phyloP scores from a whole-genome alignment of 2,888 invertebrate species.

The Acronicta alni region DNA sequence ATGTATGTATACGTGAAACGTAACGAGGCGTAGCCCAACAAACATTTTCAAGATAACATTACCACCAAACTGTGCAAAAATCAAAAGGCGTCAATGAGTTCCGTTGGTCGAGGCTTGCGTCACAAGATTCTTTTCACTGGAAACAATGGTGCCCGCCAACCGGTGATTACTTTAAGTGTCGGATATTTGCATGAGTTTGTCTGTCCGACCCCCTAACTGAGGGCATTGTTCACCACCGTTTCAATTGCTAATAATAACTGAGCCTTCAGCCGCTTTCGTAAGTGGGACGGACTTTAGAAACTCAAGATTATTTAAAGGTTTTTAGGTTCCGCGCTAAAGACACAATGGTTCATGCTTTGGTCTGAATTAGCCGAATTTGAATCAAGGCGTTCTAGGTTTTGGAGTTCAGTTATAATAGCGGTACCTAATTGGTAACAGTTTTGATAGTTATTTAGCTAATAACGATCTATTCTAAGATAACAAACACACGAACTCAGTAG shows the following conservation, averaged over 20 bases:
- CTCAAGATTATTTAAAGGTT: slow-evolving; percentile 67
- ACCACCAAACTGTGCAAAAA: slow-evolving; percentile 37
- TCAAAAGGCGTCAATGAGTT: slow-evolving; percentile 39
- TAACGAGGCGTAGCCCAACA: slow-evolving; percentile 14
- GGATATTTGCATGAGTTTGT: slow-evolving; percentile 79
- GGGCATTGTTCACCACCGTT: slow-evolving; percentile 79
- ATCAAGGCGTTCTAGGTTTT: slow-evolving; percentile 24
- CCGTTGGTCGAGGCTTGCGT: slow-evolving; percentile 59
- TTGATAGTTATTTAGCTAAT: no score
- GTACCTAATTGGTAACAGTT: slow-evolving; percentile 4
- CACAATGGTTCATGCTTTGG: slow-evolving; percentile 58
- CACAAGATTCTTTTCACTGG: slow-evolving; percentile 70
- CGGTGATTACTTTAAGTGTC: slow-evolving; percentile 76
- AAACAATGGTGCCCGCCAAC: slow-evolving; percentile 73
- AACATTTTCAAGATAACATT: slow-evolving; percentile 23
- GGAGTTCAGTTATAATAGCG: slow-evolving; percentile 8
- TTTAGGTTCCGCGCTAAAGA: slow-evolving; percentile 56
- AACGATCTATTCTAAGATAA: no score
- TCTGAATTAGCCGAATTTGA: slow-evolving; percentile 49
- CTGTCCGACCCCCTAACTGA: slow-evolving; percentile 78
- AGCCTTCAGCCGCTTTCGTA: slow-evolving; percentile 79
- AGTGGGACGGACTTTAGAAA: slow-evolving; percentile 81
- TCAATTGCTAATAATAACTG: slow-evolving; percentile 81
- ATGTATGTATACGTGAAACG: slow-evolving; percentile 19
- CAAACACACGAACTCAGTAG: no score